A percentile compares a stretch with the other conserved stretches of the same genome.
Conservation (phyloP, 2,797 vertebrate species). For the Somateria mollissima region DNA sequence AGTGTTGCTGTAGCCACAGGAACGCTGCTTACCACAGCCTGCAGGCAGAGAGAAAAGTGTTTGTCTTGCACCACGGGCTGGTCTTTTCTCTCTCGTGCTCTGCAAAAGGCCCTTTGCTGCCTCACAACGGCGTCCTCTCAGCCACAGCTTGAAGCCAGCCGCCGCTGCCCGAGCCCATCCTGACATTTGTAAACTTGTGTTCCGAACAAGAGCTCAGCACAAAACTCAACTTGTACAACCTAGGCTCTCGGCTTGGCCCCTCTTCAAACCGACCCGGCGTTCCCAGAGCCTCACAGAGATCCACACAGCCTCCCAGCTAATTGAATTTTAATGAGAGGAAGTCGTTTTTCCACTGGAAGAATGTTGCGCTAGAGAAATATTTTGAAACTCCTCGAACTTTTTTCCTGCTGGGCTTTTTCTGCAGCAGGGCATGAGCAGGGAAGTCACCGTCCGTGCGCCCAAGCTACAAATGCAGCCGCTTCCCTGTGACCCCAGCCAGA, state of each 20-base stretch:
- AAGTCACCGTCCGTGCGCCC: background rate
- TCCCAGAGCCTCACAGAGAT: background rate
- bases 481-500: background rate
- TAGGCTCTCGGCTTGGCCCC: slow-evolving; percentile 54
- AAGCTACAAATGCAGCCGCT: accelerated
- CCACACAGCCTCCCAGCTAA: slow-evolving; percentile 60
- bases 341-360: slow-evolving; percentile 48
- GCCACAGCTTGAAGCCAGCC: background rate
- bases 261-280: slow-evolving; percentile 56
- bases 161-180: background rate
- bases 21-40: background rate
- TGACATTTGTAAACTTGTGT: background rate
- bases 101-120: background rate
- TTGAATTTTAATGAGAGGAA: slow-evolving; percentile 77
- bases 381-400: background rate
- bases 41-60: background rate
- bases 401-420: background rate
- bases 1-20: background rate
- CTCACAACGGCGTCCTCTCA: background rate
- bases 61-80: background rate
- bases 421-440: background rate
- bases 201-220: background rate
- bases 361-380: background rate
- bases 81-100: background rate
- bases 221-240: background rate